These are phyloP conservation scores for Dolichomitus sp. DNA, from an alignment of 2,888 invertebrate species.

Conservation along the genomic window DNA sequence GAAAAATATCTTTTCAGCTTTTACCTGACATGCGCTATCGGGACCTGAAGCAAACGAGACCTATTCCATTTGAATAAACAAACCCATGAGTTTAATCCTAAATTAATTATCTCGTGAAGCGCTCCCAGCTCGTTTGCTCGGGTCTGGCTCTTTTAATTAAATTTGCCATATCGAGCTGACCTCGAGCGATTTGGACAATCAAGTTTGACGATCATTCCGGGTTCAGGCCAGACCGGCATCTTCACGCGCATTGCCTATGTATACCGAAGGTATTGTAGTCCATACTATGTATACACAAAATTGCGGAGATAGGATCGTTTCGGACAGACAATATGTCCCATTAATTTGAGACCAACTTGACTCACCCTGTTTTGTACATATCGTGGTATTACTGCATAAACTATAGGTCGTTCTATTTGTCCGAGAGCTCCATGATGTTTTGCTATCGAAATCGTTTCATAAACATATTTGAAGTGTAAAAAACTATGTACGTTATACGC, in stretches of 20 bases:
- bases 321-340: constrained; percentile 43
- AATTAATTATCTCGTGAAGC: constrained; percentile 33
- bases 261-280: constrained; percentile 25
- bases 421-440: too few species aligned
- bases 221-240: not conserved
- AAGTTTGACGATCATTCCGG: not conserved
- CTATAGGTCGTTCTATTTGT: too few species aligned
- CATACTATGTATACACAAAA: constrained; percentile 1
- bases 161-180: constrained; percentile 8
- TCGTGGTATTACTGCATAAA: too few species aligned
- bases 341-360: constrained; percentile 30
- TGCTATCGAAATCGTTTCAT: too few species aligned
- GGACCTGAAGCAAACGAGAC: constrained; percentile 5
- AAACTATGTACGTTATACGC: too few species aligned
- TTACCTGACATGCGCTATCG: constrained; percentile 9
- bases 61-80: constrained; percentile 10
- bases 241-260: not conserved
- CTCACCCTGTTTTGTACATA: too few species aligned
- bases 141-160: constrained; percentile 31
- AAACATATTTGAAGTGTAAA: too few species aligned
- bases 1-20: constrained; percentile 24
- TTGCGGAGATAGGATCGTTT: constrained; percentile 16
- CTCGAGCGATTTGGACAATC: not conserved
- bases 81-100: constrained; percentile 13
- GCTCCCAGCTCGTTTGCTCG: not conserved